phyloP scores from a whole-genome alignment of 2,113 vertebrate genomes.

The Ptilonorhynchus violaceus region DNA sequence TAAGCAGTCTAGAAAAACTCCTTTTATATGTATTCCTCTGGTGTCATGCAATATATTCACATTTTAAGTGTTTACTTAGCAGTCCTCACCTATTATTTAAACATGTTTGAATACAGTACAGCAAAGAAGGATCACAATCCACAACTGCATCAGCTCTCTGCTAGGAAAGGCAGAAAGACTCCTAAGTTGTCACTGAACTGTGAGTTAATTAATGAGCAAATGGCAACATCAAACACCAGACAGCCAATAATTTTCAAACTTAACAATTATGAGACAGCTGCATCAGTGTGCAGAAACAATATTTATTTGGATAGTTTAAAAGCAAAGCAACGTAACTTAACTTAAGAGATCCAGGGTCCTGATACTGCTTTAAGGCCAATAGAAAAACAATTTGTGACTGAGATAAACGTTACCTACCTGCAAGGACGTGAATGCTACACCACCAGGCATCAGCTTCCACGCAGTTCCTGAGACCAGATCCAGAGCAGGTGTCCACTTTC shows the following conservation, averaged over 20 bases:
- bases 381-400: not conserved
- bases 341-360: not conserved
- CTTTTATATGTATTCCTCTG: not conserved
- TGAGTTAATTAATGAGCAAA: not conserved
- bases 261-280: not conserved
- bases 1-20: not conserved
- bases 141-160: not conserved
- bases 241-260: not conserved
- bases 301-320: not conserved
- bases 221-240: not conserved
- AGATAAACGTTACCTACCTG: not conserved
- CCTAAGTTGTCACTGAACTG: not conserved
- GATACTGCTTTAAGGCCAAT: not conserved
- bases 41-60: not conserved
- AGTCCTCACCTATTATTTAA: not conserved
- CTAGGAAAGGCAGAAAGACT: not conserved
- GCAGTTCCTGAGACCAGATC: not conserved
- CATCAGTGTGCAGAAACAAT: not conserved
- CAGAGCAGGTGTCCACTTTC: not conserved
- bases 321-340: not conserved
- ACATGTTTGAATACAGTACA: not conserved
- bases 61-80: not conserved
- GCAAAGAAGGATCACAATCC: not conserved
- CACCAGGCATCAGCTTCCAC: not conserved
- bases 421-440: not conserved